Base-by-base conservation (phyloP, 1,140 invertebrate genomes). In the Periplaneta americana region DNA sequence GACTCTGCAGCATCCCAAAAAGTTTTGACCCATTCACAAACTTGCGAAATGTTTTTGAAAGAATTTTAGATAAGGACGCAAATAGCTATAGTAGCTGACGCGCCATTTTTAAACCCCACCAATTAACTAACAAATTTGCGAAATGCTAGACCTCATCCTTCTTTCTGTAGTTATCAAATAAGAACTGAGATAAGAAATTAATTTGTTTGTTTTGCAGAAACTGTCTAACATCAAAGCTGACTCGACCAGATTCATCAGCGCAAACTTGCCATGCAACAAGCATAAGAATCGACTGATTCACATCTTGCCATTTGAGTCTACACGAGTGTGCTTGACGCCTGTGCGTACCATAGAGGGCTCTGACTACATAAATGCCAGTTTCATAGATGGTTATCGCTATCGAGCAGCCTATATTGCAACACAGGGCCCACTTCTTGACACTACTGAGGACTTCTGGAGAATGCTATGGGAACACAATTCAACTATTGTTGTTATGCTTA, bases 401-500 rank as follows among this genome's bases (percentile, higher is more conserved):
- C 92, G 96, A 32, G 94, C 93, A 82, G 98, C 98, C 4, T 99
- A 99, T 86, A 98, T 99, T 82, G 98, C 98, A 0, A 99, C 98
- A 9, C 99, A 99, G 90, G 98, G 98, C 15, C 98, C 99, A 0
- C 89, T 99, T 22, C 93, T 93, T 34, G 97, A 99, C 84, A 99
- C 99, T 0, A 97, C 97, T 0, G 97, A 99, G 84, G 98, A 99
- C 87, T 98, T 99, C 85, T 99, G 99, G 99, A 91, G 98, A 83
- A 99, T 99, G 98, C 90, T 99, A n/a, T 99, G 98, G 98, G 98
- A 99, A 87, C 98, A 99, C 87, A 99, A 99, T 88, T 99, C 98
- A 0, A 99, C 97, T 9, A 99, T 99, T 87, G 95, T 99, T 48
- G 98, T 99, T 15, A 99, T 99, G 98, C 89, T 99, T 48, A 99